These are phyloP conservation scores for Gnatocerus cornutus DNA, from an alignment of 2,888 invertebrate species.

Conservation along the genomic window DNA sequence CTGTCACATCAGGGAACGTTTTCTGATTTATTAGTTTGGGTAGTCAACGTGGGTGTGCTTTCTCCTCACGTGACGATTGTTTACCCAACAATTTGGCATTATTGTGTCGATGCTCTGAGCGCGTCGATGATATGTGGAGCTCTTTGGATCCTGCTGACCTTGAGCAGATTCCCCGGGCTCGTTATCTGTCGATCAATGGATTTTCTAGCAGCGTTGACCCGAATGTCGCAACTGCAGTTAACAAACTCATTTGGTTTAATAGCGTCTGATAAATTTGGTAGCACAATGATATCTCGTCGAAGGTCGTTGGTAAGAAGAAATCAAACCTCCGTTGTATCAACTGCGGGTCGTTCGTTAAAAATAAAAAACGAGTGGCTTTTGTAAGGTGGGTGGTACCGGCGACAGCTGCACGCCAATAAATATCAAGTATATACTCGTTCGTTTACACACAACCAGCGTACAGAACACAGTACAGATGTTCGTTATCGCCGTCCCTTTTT, in stretches of 20 bases:
- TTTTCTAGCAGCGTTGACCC: slow-evolving; percentile 21
- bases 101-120: no score
- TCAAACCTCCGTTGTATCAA: slow-evolving; percentile 19
- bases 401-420: slow-evolving; percentile 50
- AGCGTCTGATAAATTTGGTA: slow-evolving; percentile 18
- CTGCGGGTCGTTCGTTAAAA: slow-evolving; percentile 26
- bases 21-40: no score
- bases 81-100: no score
- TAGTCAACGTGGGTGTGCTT: no score
- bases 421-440: slow-evolving; percentile 47
- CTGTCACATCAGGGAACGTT: no score
- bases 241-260: slow-evolving; percentile 26
- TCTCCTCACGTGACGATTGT: no score
- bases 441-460: slow-evolving; percentile 34
- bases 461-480: slow-evolving; percentile 45
- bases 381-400: slow-evolving; percentile 44
- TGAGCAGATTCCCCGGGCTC: slow-evolving; percentile 11
- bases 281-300: slow-evolving; percentile 18
- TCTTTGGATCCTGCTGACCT: slow-evolving; percentile 6
- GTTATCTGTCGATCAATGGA: slow-evolving; percentile 9
- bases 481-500: slow-evolving; percentile 44
- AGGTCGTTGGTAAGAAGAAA: slow-evolving; percentile 19
- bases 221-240: slow-evolving; percentile 32
- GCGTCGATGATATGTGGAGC: neutral
- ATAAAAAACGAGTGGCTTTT: slow-evolving; percentile 35